phyloP scores from a whole-genome alignment of 1,140 invertebrate species.

The Melipona quadrifasciata region DNA sequence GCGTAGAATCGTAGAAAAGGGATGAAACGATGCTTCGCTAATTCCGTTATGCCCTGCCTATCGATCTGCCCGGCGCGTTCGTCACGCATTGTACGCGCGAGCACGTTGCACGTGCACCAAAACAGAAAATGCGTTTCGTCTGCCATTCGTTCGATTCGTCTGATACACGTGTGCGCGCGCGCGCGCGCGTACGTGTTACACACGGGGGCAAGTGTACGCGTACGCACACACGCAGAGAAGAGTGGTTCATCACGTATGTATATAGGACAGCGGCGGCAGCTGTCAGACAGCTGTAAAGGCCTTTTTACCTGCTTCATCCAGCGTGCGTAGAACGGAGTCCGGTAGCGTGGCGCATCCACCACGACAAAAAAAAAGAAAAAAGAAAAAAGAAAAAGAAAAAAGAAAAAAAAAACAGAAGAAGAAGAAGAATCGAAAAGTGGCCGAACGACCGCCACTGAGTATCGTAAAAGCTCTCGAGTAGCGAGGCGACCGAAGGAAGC shows the following conservation, averaged over 20 bases:
- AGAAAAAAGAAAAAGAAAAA: neutral
- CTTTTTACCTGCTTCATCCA: slow-evolving; percentile 80
- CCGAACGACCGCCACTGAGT: neutral
- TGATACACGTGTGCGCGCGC: slow-evolving; percentile 16
- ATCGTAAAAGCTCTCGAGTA: neutral
- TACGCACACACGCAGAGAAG: slow-evolving; percentile 13
- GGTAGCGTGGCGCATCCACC: slow-evolving; percentile 60
- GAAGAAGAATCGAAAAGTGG: slow-evolving; percentile 28
- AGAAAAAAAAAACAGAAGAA: too few species aligned
- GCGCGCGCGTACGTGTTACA: slow-evolving; percentile 14
- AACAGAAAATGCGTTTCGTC: slow-evolving; percentile 60
- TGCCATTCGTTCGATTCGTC: slow-evolving; percentile 3
- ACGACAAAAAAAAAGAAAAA: slow-evolving; percentile 13
- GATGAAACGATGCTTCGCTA: slow-evolving; percentile 77
- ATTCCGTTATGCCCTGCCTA: slow-evolving; percentile 73
- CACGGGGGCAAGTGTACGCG: slow-evolving; percentile 8
- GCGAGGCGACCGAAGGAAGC: neutral
- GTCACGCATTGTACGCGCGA: slow-evolving; percentile 43
- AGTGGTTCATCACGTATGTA: slow-evolving; percentile 74
- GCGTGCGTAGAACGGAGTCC: slow-evolving; percentile 63
- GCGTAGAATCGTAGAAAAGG: slow-evolving; percentile 62
- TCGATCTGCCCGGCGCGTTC: slow-evolving; percentile 28
- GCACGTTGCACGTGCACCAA: slow-evolving; percentile 51
- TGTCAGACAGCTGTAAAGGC: slow-evolving; percentile 81
- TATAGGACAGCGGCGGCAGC: slow-evolving; percentile 80